A percentile compares a stretch with the other conserved stretches of the same genome.
phyloP scores from a whole-genome alignment of 2,888 invertebrate genomes.

The Aphrophora alni region DNA sequence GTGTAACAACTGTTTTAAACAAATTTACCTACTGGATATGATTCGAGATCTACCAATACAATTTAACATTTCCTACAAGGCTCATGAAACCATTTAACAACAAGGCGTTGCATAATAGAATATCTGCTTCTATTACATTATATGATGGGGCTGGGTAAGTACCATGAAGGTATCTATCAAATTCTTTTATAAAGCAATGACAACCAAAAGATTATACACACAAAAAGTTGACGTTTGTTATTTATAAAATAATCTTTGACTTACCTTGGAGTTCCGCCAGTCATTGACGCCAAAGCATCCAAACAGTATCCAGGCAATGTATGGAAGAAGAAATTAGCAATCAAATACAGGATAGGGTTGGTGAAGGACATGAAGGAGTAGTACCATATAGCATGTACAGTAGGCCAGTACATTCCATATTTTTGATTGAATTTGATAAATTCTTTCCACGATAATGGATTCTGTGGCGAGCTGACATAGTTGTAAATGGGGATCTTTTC shows the following conservation, averaged over 20 bases:
- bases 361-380: conserved; percentile 46
- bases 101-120: neutral
- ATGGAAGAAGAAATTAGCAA: conserved; percentile 47
- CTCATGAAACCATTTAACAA: too few species aligned
- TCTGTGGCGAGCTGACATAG: conserved; percentile 83
- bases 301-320: conserved; percentile 50
- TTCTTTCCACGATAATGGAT: conserved; percentile 81
- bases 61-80: too few species aligned
- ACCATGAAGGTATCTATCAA: too few species aligned
- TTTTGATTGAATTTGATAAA: conserved; percentile 64
- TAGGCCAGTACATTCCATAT: conserved; percentile 64
- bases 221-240: too few species aligned
- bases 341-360: conserved; percentile 43
- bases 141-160: too few species aligned
- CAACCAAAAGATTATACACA: too few species aligned
- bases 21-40: too few species aligned
- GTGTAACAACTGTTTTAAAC: too few species aligned
- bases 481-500: conserved; percentile 77
- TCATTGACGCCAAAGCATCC: conserved; percentile 44
- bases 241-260: too few species aligned
- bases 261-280: conserved; percentile 48
- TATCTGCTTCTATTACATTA: neutral
- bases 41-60: too few species aligned
- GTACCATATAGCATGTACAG: conserved; percentile 61
- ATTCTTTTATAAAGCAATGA: too few species aligned